Base-by-base conservation (phyloP, 2,888 invertebrate genomes). In the Oasisia sp. region DNA sequence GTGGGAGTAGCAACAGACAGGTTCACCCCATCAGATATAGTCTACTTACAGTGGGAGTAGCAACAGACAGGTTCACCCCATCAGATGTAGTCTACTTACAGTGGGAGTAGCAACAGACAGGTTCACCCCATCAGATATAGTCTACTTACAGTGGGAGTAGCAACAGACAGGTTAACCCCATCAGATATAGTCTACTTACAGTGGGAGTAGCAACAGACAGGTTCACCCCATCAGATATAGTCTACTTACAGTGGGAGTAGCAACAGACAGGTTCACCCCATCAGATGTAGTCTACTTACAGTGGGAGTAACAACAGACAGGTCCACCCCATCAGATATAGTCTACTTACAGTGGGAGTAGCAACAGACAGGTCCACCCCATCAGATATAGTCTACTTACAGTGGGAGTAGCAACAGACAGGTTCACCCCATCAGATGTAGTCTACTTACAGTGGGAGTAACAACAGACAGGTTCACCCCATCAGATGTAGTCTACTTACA, bases 201-300 rank as follows among this genome's bases (percentile, higher is more conserved):
- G 92, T 92, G 4, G 95, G 95, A 44, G 95, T 94, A 32, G 95
- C 95, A 8, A 94, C 92, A 58, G 94, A 93, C 32, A 95, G 93
- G 90, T 95, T 94, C 89, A 95, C 93, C 95, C 95, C 32, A 95
- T 92, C 91, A n/a, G n/a, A n/a, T n/a, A n/a, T n/a, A n/a, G n/a
- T n/a, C n/a, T n/a, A n/a, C n/a, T n/a, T n/a, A n/a, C n/a, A n/a
- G n/a, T n/a, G n/a, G n/a, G n/a, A n/a, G n/a, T n/a, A 32, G 95
- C 95, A 8, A 94, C 92, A 58, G 93, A 93, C 44, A 95, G 93
- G 90, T 95, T 94, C 89, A 95, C 93, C 32, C 95, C 91, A 94
- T 94, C 95, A 95, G n/a, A 74, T 74, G 50, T 50, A 27, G 27
- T 19, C 74, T 74, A 74, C 74, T 74, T n/a, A 95, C 95, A 93